Evolutionary conservation across 2,888 invertebrate genomes (phyloP).

Genomic region (Stenodema calcarata): DNA sequence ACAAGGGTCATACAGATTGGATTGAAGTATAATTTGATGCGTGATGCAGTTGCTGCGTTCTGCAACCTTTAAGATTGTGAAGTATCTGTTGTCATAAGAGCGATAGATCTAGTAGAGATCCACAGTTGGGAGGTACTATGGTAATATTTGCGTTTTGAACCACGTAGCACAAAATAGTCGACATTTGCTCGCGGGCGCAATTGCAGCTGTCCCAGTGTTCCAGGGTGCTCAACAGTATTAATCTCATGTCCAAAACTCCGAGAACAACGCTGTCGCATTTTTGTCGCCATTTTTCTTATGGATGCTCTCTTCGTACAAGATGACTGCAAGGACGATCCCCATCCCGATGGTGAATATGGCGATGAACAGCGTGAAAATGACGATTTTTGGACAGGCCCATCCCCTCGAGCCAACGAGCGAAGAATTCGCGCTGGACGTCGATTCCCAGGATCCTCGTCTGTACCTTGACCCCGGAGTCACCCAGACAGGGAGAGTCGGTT

Average conservation of each 20-base stretch:
- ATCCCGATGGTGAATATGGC: conserved; percentile 34
- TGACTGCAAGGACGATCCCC: conserved; percentile 29
- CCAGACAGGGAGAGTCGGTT: conserved; percentile 36
- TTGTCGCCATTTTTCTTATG: background rate
- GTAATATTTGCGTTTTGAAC: no score
- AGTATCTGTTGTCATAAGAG: no score
- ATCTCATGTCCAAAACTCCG: background rate
- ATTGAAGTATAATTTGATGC: no score
- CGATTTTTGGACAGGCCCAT: conserved; percentile 19
- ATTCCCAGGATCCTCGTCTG: conserved; percentile 22
- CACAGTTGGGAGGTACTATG: no score
- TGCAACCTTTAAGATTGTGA: no score
- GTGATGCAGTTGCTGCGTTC: no score
- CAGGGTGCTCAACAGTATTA: no score
- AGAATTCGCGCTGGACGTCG: conserved; percentile 30
- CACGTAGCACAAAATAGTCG: no score
- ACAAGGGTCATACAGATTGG: no score
- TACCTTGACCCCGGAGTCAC: conserved; percentile 16
- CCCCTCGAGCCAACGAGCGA: conserved; percentile 10
- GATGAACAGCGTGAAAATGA: conserved; percentile 39
- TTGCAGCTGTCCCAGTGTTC: no score
- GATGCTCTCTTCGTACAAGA: conserved; percentile 15
- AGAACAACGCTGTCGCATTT: background rate
- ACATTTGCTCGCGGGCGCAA: no score
- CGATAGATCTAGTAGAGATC: no score